phyloP scores from a whole-genome alignment of 2,113 vertebrate genomes.

The Lichenostomus cassidix region DNA sequence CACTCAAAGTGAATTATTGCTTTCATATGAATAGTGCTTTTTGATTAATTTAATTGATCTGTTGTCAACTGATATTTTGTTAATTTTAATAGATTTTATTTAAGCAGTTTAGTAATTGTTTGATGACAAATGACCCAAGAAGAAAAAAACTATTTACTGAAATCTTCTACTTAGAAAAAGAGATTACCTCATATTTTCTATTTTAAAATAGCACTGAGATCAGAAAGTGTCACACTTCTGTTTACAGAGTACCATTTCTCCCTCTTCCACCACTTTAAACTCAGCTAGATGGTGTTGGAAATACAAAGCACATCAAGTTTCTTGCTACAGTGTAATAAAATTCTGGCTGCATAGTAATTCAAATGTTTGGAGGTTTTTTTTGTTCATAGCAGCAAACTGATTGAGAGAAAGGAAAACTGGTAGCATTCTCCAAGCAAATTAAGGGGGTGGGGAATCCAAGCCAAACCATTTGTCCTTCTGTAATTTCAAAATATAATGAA shows the following conservation, averaged over 20 bases:
- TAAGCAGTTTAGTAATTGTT: not conserved
- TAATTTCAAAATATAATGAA: not conserved
- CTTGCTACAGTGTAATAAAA: not conserved
- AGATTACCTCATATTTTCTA: not conserved
- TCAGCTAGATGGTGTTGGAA: not conserved
- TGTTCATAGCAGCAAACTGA: not conserved
- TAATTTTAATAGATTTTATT: not conserved
- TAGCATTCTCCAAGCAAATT: not conserved
- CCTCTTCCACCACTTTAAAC: not conserved
- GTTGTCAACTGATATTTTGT: not conserved
- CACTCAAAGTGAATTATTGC: not conserved
- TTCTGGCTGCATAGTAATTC: not conserved
- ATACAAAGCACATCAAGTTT: not conserved
- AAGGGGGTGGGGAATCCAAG: not conserved
- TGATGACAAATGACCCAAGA: not conserved
- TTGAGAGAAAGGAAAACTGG: not conserved
- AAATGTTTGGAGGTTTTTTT: not conserved
- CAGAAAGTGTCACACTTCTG: not conserved
- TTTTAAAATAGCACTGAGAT: conserved; percentile 7
- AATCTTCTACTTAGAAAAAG: not conserved
- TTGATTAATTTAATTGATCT: not conserved
- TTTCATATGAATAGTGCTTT: not conserved
- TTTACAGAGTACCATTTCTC: not conserved
- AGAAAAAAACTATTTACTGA: not conserved
- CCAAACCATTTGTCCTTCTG: not conserved